These are phyloP conservation scores for Fregetta grallaria DNA, from an alignment of 2,113 vertebrate genomes.

Conservation along the genomic window DNA sequence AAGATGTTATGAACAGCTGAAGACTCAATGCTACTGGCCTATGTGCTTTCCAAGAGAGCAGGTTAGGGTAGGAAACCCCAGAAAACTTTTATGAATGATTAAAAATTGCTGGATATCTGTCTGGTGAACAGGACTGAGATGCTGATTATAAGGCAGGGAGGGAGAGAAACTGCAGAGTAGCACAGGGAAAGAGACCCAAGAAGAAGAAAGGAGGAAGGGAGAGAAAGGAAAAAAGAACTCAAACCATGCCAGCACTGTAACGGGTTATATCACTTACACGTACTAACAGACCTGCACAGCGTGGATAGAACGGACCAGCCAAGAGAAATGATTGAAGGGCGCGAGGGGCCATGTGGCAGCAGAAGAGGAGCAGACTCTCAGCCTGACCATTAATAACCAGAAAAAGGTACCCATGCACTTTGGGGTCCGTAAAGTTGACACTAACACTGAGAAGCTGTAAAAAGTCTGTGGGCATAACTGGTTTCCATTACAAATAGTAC, in stretches of 20 bases:
- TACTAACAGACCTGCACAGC: rapidly evolving
- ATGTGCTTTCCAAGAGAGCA: background rate
- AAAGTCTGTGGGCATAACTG: background rate
- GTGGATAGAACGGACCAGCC: background rate
- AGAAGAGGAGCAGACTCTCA: background rate
- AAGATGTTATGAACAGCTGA: no score
- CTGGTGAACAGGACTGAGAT: background rate
- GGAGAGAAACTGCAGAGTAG: background rate
- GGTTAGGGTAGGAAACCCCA: background rate
- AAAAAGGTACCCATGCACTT: background rate
- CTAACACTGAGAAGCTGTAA: background rate
- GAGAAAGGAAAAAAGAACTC: background rate
- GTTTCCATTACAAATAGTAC: background rate
- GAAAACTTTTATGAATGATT: background rate
- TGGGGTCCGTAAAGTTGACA: background rate
- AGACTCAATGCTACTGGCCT: rapidly evolving
- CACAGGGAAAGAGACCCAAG: background rate
- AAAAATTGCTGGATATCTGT: background rate
- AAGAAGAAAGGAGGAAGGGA: background rate
- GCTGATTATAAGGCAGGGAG: background rate
- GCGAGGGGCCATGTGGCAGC: background rate
- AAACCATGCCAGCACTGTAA: background rate
- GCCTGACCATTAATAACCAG: background rate
- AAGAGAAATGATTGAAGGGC: background rate
- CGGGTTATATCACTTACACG: rapidly evolving